Percentiles rank a stretch among this genome's conserved stretches.
phyloP scores from a whole-genome alignment of 92 coral and sea anemone genomes.

The Porites evermanni region DNA sequence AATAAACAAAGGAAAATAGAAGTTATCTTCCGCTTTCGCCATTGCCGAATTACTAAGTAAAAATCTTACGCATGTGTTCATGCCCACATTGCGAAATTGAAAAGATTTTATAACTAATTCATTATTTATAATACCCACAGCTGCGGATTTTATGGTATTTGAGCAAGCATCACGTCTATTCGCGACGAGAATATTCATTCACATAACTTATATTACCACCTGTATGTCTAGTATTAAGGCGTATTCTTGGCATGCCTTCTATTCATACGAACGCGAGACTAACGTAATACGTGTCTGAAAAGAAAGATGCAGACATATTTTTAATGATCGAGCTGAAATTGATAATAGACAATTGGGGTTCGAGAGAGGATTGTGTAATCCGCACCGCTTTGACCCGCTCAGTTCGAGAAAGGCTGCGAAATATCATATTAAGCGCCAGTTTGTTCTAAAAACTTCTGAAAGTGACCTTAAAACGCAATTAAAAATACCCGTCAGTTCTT shows the following conservation, averaged over 20 bases:
- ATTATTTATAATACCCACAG: not conserved
- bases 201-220: not conserved
- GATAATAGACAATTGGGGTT: not conserved
- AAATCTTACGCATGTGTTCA: not conserved
- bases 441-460: not conserved
- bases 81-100: constrained; percentile 28
- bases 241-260: not conserved
- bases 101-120: not conserved
- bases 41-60: not conserved
- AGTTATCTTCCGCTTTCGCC: not conserved
- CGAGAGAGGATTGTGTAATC: constrained; percentile 12
- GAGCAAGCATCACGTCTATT: not conserved
- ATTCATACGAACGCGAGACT: not conserved
- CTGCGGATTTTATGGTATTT: not conserved
- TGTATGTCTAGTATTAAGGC: not conserved
- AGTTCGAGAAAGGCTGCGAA: not conserved
- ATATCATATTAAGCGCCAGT: not conserved
- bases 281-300: constrained; percentile 19
- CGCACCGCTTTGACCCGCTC: not conserved
- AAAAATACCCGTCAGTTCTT: not conserved
- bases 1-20: not conserved
- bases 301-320: not conserved
- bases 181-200: not conserved
- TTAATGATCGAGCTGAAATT: not conserved
- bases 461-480: not conserved